Evolutionary conservation across 2,113 vertebrate species (phyloP).

Genomic region (Chloropsis cyanopogon): DNA sequence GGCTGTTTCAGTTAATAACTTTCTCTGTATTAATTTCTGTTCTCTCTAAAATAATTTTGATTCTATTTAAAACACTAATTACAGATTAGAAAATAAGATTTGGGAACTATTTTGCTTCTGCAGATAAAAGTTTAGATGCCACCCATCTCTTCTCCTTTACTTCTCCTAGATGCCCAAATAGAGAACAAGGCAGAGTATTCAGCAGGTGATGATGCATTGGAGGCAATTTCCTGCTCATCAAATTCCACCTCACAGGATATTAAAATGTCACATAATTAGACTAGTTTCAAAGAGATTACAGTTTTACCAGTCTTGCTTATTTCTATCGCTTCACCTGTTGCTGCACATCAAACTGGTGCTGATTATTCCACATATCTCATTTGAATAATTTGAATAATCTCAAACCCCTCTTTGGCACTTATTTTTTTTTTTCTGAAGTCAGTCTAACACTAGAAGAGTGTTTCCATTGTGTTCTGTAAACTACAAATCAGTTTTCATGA

Average conservation of each 20-base stretch:
- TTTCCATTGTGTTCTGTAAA: neutral
- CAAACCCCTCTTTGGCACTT: neutral
- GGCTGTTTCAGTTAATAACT: neutral
- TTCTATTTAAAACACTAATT: neutral
- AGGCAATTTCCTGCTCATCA: neutral
- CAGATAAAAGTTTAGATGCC: neutral
- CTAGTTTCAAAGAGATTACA: neutral
- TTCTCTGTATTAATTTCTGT: neutral
- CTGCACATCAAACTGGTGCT: neutral
- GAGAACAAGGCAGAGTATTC: neutral
- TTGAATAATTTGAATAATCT: too few relatives aligned
- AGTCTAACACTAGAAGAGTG: neutral
- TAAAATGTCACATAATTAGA: neutral
- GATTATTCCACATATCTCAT: neutral
- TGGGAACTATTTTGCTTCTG: neutral
- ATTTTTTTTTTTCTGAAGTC: neutral
- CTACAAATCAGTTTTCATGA: neutral
- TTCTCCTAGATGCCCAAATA: neutral
- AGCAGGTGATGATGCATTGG: neutral
- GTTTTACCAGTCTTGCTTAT: neutral
- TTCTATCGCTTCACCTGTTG: neutral
- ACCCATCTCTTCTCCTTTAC: neutral
- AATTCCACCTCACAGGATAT: neutral
- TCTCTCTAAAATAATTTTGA: neutral
- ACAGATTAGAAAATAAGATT: neutral